Base-by-base conservation (phyloP, 1,140 invertebrate species). In the Papilio glaucus region DNA sequence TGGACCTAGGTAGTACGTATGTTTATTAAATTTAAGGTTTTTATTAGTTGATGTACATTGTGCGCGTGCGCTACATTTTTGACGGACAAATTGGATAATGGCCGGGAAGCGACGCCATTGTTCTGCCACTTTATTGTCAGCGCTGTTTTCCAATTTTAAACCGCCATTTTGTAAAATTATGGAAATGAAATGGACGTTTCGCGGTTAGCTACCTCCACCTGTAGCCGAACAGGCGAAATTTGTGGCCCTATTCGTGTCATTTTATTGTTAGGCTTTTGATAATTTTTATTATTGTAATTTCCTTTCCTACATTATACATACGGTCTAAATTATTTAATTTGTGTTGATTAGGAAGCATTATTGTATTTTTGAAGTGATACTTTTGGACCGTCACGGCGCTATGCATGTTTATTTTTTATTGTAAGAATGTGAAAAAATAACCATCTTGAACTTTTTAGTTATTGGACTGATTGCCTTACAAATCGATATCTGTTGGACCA, bases 51-150 rank as follows among this genome's bases (percentile, higher is more conserved):
- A 79, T 15, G 72, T 72, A 67, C 45, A 60, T 71, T 42, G 38
- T 75, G 79, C 81, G 82, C 82, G 75, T 72, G 83, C 81, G 83
- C 84, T 84, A 74, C 72, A 70, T 78, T 86, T 89, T 89, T 89
- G 87, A 90, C 87, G 89, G 79, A 77, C 76, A 89, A 91, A 90
- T 89, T 89, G 84, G 82, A 87, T 89, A 91, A 90, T 89, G 79
- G 79, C 79, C 81, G 85, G 84, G 84, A 87, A 85, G 82, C 77
- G 76, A 75, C 61, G 72, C 70, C 79, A 90, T 89, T 89, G 88
- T 89, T 83, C 83, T 84, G 85, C 72, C 74, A 82, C 75, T 72
- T 73, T 78, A 85, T 87, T 89, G 86, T 90, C 86, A 86, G 78
- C 80, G 83, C 74, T 78, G 73, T 86, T 83, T 88, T 87, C 77